These are phyloP conservation scores for Meteorus sp. DNA, from an alignment of 1,140 invertebrate species.

Conservation along the genomic window DNA sequence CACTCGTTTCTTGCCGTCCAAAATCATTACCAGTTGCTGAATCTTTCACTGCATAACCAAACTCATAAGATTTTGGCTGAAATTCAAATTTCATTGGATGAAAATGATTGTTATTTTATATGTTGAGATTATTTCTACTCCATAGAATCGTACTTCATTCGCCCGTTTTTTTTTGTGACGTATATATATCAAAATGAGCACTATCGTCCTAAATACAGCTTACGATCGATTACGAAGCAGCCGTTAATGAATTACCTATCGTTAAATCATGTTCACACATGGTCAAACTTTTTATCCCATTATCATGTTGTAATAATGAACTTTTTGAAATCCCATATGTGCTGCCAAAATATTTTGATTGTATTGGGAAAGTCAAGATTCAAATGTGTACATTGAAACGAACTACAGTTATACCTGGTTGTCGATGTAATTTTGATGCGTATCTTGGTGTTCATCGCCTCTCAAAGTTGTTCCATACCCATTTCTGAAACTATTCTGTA, in stretches of 20 bases:
- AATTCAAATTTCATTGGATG: slow-evolving; percentile 36
- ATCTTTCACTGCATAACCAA: slow-evolving; percentile 78
- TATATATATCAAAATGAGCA: too few species aligned
- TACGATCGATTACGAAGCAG: too few species aligned
- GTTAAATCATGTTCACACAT: too few species aligned
- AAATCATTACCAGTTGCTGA: slow-evolving; percentile 74
- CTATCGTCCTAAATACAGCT: too few species aligned
- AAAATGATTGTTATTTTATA: not conserved
- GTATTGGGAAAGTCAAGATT: too few species aligned
- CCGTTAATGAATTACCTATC: too few species aligned
- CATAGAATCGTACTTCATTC: too few species aligned
- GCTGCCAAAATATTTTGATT: not conserved
- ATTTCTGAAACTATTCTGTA: slow-evolving; percentile 44
- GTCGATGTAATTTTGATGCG: slow-evolving; percentile 53
- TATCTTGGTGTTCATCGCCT: slow-evolving; percentile 41
- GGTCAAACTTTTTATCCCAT: too few species aligned
- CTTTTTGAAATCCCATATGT: not conserved
- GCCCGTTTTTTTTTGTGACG: too few species aligned
- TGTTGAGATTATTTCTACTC: not conserved
- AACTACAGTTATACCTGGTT: slow-evolving; percentile 46
- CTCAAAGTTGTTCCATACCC: slow-evolving; percentile 49
- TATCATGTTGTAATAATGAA: too few species aligned
- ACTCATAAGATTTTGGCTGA: slow-evolving; percentile 77
- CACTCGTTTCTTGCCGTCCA: slow-evolving; percentile 69
- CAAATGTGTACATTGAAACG: not conserved